These are phyloP conservation scores for Psephotus haematonotus DNA, from an alignment of 2,113 vertebrate genomes.

Conservation along the genomic window DNA sequence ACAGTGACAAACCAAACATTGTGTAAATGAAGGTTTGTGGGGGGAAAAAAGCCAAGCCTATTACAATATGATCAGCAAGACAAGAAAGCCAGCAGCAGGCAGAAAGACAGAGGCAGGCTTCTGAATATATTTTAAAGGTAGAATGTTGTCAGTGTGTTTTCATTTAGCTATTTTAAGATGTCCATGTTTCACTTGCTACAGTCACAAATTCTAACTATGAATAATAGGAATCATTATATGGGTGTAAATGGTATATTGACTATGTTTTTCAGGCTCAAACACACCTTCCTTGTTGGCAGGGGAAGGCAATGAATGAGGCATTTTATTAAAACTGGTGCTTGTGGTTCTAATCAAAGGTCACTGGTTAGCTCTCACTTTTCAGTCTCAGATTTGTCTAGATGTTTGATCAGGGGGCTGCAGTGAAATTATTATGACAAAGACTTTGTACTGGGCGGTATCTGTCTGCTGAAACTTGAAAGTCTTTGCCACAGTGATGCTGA, in stretches of 20 bases:
- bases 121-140: constrained; percentile 74
- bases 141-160: constrained; percentile 73
- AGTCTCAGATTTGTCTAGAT: constrained; percentile 79
- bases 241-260: constrained; percentile 73
- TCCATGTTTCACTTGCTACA: constrained; percentile 68
- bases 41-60: constrained; percentile 5
- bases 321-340: constrained; percentile 79
- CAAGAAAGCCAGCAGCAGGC: constrained; percentile 65
- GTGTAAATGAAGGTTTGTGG: constrained; percentile 57
- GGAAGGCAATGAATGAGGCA: constrained; percentile 74
- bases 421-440: constrained; percentile 81
- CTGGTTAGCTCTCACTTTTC: constrained; percentile 75
- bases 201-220: constrained; percentile 71
- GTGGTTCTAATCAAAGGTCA: constrained; percentile 81
- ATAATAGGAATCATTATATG: constrained; percentile 79
- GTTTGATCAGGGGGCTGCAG: constrained; percentile 80
- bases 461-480: constrained; percentile 82
- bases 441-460: constrained; percentile 82
- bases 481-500: constrained; percentile 76
- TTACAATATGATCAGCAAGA: constrained; percentile 64
- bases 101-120: constrained; percentile 55
- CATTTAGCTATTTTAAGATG: constrained; percentile 74
- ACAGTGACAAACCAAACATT: constrained; percentile 60
- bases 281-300: constrained; percentile 79
- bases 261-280: constrained; percentile 69